Conservation (phyloP, 2,888 invertebrate genomes). For the Amiota communis region DNA sequence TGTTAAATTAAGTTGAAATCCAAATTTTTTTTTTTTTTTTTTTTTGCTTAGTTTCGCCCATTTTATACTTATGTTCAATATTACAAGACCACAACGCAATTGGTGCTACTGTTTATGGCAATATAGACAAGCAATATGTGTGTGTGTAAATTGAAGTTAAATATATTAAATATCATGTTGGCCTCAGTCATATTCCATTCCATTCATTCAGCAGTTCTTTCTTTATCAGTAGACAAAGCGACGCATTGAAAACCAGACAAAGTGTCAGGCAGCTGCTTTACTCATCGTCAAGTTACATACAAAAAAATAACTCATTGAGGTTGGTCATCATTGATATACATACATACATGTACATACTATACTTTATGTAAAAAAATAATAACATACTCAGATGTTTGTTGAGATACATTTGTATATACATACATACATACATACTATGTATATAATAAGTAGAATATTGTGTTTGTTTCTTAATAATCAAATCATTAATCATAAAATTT, state of each 20-base stretch:
- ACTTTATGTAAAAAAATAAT: neutral
- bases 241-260: constrained; percentile 49
- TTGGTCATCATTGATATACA: constrained; percentile 48
- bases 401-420: no score
- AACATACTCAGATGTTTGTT: no score
- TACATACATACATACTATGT: no score
- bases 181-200: constrained; percentile 9
- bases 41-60: neutral
- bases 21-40: no score
- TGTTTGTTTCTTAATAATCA: no score
- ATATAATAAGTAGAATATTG: no score
- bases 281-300: constrained; percentile 8
- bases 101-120: neutral
- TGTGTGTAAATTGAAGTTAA: no score
- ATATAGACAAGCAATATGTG: no score
- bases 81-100: neutral
- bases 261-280: constrained; percentile 36
- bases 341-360: neutral
- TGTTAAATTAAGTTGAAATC: neutral
- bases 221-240: constrained; percentile 63
- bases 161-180: neutral
- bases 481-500: no score
- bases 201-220: constrained; percentile 19
- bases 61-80: neutral
- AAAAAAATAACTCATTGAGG: constrained; percentile 36